phyloP scores from a whole-genome alignment of 2,888 invertebrate species.

The Dasysyrphus albostriatus region DNA sequence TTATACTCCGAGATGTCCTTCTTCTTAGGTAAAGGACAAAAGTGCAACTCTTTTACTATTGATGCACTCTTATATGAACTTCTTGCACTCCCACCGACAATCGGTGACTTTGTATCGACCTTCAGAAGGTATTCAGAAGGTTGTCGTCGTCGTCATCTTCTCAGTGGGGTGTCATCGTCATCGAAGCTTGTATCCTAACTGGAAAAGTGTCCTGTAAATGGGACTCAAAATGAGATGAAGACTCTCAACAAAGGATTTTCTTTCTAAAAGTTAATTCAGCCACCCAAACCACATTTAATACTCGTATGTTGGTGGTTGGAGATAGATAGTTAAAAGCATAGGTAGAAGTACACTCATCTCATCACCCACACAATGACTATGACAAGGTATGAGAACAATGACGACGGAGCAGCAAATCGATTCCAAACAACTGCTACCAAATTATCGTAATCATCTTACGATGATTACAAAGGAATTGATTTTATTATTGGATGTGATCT shows the following conservation, averaged over 20 bases:
- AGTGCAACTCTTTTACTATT: conserved; percentile 60
- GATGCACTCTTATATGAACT: conserved; percentile 56
- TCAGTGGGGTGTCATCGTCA: background rate
- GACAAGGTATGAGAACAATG: background rate
- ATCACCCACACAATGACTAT: conserved; percentile 30
- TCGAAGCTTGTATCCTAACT: background rate
- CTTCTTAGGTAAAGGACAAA: conserved; percentile 52
- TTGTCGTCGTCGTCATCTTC: background rate
- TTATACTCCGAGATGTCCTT: conserved; percentile 46
- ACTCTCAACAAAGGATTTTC: conserved; percentile 71
- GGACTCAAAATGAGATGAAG: conserved; percentile 63
- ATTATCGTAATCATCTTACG: conserved; percentile 75
- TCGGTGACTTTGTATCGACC: conserved; percentile 66
- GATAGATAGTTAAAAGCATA: background rate
- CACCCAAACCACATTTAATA: conserved; percentile 48
- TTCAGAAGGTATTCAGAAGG: conserved; percentile 48
- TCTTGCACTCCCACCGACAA: conserved; percentile 7
- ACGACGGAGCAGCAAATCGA: conserved; percentile 58
- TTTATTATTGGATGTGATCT: conserved; percentile 70
- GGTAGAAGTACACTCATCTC: background rate
- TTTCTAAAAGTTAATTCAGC: conserved; percentile 60
- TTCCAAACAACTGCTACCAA: conserved; percentile 70
- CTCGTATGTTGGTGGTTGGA: background rate
- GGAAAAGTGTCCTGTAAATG: conserved; percentile 59
- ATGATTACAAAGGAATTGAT: conserved; percentile 74